phyloP scores from a whole-genome alignment of 2,888 invertebrate genomes.

The Epinotia ramella region DNA sequence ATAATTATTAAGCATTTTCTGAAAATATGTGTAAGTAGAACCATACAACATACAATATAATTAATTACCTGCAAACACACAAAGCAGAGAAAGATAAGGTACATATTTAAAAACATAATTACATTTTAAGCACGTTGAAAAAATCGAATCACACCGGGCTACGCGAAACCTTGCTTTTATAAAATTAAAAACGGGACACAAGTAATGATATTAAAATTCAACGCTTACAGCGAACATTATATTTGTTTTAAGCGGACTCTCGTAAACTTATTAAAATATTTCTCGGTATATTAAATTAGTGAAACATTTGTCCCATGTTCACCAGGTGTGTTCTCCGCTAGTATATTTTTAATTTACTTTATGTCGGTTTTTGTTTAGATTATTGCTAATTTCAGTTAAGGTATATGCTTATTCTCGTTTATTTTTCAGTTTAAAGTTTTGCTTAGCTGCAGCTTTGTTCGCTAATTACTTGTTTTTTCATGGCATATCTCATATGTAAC shows the following conservation, averaged over 20 bases:
- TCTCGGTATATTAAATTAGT: conserved; percentile 83
- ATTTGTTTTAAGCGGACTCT: conserved; percentile 79
- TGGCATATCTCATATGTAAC: neutral
- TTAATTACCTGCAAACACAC: conserved; percentile 13
- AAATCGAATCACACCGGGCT: conserved; percentile 38
- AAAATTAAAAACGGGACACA: conserved; percentile 80
- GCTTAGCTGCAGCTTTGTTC: neutral
- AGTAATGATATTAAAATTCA: conserved; percentile 84
- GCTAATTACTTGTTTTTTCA: neutral
- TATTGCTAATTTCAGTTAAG: conserved; percentile 25
- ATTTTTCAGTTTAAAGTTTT: neutral
- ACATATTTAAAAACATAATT: conserved; percentile 36
- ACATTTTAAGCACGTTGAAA: conserved; percentile 40
- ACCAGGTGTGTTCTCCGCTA: conserved; percentile 69
- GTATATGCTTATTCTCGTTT: neutral
- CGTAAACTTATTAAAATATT: conserved; percentile 85
- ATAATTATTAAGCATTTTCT: too few relatives aligned
- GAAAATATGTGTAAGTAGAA: neutral
- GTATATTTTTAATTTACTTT: conserved; percentile 50
- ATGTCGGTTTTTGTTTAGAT: conserved; percentile 44
- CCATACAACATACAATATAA: conserved; percentile 3
- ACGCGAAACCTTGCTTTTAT: conserved; percentile 72
- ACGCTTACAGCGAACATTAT: conserved; percentile 77
- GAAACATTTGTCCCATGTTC: conserved; percentile 74
- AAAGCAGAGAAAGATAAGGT: conserved; percentile 31